Evolutionary conservation across 2,113 vertebrate species (phyloP).

Genomic region (Etheostoma spectabile): DNA sequence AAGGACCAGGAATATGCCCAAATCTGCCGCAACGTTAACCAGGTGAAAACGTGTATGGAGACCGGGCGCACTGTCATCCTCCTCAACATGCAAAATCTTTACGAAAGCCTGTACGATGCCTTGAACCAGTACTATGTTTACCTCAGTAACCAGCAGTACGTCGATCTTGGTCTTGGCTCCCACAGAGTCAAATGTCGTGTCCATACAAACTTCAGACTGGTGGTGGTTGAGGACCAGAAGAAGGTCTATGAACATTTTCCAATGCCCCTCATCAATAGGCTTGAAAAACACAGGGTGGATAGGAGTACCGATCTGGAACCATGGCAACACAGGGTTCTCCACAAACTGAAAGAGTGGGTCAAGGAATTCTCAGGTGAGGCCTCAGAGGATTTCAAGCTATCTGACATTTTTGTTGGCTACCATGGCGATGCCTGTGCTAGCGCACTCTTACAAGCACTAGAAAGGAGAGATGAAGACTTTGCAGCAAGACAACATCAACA

Average conservation of each 20-base stretch:
- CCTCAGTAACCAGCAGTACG: slow-evolving; percentile 84
- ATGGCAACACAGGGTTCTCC: slow-evolving; percentile 78
- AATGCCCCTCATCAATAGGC: slow-evolving; percentile 85
- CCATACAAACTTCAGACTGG: slow-evolving; percentile 81
- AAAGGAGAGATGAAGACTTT: slow-evolving; percentile 35
- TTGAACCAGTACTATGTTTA: slow-evolving; percentile 87
- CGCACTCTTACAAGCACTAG: slow-evolving; percentile 81
- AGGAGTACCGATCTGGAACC: slow-evolving; percentile 80
- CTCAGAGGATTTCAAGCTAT: slow-evolving; percentile 62
- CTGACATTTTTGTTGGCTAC: slow-evolving; percentile 82
- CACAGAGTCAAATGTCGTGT: slow-evolving; percentile 87
- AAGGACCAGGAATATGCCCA: slow-evolving; percentile 87
- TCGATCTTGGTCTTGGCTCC: slow-evolving; percentile 86
- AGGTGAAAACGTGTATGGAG: slow-evolving; percentile 87
- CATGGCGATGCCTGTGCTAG: slow-evolving; percentile 84
- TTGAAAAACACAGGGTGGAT: slow-evolving; percentile 86
- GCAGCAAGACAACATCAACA: background rate
- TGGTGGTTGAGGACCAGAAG: slow-evolving; percentile 86
- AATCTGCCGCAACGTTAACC: slow-evolving; percentile 85
- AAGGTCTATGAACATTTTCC: slow-evolving; percentile 85
- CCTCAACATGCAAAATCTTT: slow-evolving; percentile 87
- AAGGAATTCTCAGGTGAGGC: slow-evolving; percentile 60
- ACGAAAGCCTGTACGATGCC: slow-evolving; percentile 87
- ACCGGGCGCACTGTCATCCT: slow-evolving; percentile 85
- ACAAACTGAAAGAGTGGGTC: slow-evolving; percentile 79